A percentile compares a stretch with the other conserved stretches of the same genome.
phyloP scores from a whole-genome alignment of 2,797 vertebrate genomes.

The Phrynocephalus guinanensis region DNA sequence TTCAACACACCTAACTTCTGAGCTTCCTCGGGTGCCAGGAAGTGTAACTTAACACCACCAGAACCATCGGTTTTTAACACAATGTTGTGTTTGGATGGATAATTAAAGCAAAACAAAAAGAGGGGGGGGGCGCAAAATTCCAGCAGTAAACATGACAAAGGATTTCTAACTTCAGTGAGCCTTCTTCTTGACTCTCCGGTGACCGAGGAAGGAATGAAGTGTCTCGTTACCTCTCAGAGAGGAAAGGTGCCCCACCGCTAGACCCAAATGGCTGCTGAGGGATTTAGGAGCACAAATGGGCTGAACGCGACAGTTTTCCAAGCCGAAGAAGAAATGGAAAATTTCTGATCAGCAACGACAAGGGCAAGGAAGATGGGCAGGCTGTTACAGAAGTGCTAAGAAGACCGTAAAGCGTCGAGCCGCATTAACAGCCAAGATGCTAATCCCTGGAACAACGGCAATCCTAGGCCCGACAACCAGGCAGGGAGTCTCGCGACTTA shows the following conservation, averaged over 20 bases:
- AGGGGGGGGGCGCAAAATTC: too few relatives aligned
- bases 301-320: too few relatives aligned
- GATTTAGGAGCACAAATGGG: background rate
- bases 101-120: background rate
- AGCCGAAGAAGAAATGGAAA: background rate
- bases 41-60: too few relatives aligned
- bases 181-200: background rate
- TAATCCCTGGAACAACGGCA: background rate
- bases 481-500: background rate
- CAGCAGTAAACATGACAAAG: background rate
- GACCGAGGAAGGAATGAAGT: background rate
- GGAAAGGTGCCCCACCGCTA: background rate
- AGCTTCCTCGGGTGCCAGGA: too few relatives aligned
- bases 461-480: background rate
- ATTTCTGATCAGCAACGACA: background rate
- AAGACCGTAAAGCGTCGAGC: background rate
- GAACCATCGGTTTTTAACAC: background rate
- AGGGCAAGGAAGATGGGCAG: background rate
- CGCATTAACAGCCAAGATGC: background rate
- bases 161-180: too few relatives aligned
- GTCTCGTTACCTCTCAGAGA: background rate
- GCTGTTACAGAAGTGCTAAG: background rate
- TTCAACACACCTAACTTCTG: too few relatives aligned
- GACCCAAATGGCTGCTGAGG: background rate
- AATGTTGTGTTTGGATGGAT: background rate